Base-by-base conservation (phyloP, 2,797 vertebrate genomes). In the Peromyscus attwateri region DNA sequence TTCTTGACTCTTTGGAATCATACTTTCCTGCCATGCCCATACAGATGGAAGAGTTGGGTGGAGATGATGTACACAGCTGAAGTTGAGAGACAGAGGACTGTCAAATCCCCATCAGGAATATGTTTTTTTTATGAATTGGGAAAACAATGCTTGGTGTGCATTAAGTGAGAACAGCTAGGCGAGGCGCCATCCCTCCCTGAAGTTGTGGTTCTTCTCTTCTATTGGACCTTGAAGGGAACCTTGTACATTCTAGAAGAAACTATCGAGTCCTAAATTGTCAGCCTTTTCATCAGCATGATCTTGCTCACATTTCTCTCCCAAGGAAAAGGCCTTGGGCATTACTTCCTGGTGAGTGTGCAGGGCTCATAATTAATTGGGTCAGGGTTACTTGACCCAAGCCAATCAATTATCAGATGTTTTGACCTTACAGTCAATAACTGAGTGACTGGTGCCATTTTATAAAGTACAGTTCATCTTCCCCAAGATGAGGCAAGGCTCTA, bases 1-100 rank as follows among this genome's bases (percentile, higher is more conserved):
- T 55, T 88, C 19, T 34, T n/a, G n/a, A 37, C 8, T 57, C 14
- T 87, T 60, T 6, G 40, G 52, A 66, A 7, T 43, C 31, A 46
- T 12, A 6, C 31, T 37, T 85, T 70, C 17, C 27, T 37, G 27
- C 5, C 5, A 25, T 27, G 55, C 60, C 88, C 49, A 10, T 10
- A 16, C 10, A 9, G 21, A 46, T 25, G 6, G 62, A 19, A 37
- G 5, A 3, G 21, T 8, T 1, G 6, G 9, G 3, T 21, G 14
- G 43, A 43, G 7, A 14, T 21, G 12, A 13, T 57, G 37, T 34
- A 17, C 43, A 37, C 4, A 17, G 46, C 0, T 1, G 1, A 29
- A 25, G 14, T 5, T 31, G 29, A 84, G 37, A 68, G 4, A n/a
- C 9, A 2, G 46, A 60, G 6, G 23, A 46, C 46, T 14, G 9